These are phyloP conservation scores for Pagetopsis macropterus DNA, from an alignment of 2,797 vertebrate genomes.

Conservation along the genomic window DNA sequence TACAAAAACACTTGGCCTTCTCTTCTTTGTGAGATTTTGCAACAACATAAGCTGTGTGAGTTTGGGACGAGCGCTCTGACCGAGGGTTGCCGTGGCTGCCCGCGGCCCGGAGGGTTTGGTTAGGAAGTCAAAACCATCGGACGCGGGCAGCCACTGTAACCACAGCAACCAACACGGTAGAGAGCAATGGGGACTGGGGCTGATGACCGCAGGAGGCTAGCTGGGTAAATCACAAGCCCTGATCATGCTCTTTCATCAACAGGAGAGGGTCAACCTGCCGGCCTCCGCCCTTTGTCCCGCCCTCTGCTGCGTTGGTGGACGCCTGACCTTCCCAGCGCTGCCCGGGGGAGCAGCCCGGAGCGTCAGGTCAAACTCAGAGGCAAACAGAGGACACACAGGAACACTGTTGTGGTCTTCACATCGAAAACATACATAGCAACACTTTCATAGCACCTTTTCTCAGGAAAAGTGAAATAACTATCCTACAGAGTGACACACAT, in stretches of 20 bases:
- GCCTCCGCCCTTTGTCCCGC: slow-evolving; percentile 30
- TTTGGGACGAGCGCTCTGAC: slow-evolving; percentile 82
- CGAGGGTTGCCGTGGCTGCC: slow-evolving; percentile 56
- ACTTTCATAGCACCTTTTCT: slow-evolving; percentile 65
- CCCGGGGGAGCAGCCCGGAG: slow-evolving; percentile 80
- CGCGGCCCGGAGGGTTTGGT: slow-evolving; percentile 68
- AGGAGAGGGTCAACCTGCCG: slow-evolving; percentile 20
- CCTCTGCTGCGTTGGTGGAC: slow-evolving; percentile 64
- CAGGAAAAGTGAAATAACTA: slow-evolving; percentile 69
- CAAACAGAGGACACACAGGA: slow-evolving; percentile 61
- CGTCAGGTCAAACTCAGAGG: slow-evolving; percentile 71
- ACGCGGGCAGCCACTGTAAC: slow-evolving; percentile 64
- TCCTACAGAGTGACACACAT: slow-evolving; percentile 40
- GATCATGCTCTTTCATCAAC: slow-evolving; percentile 38
- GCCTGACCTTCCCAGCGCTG: slow-evolving; percentile 76
- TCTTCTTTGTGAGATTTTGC: slow-evolving; percentile 66
- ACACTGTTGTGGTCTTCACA: slow-evolving; percentile 32
- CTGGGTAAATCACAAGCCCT: slow-evolving; percentile 25
- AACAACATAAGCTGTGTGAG: slow-evolving; percentile 81
- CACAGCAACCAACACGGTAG: slow-evolving; percentile 58
- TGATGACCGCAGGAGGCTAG: slow-evolving; percentile 25
- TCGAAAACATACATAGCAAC: slow-evolving; percentile 13
- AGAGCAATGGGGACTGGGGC: slow-evolving; percentile 35
- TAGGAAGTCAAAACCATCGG: slow-evolving; percentile 70
- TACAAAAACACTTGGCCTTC: slow-evolving; percentile 43